Base-by-base conservation (phyloP, 2,797 vertebrate genomes). In the Pelodytes ibericus region DNA sequence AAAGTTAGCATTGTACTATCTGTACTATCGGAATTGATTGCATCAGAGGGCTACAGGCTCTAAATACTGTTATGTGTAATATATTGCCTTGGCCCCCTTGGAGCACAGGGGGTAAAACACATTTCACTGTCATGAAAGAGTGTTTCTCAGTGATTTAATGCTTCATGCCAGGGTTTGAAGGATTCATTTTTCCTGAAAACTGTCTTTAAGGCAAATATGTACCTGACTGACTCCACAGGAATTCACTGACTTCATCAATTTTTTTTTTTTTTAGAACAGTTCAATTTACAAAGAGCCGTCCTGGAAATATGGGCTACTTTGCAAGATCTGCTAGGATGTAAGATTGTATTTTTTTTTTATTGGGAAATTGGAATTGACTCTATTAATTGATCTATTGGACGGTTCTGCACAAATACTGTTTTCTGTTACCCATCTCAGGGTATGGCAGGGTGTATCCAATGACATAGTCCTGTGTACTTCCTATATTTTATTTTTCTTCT, bases 181-280 rank as follows among this genome's bases (percentile, higher is more conserved):
- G 64, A 75, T 75, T 75, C 53, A 27, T 60, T 71, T 67, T 59
- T 25, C 39, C 56, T 9, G n/a, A 31, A 24, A 74, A 61, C 27
- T 72, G 49, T 63, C 53, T 60, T 27, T 30, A 60, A 60, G 58
- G 27, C 58, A 30, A 29, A 18, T 29, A 31, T 75, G 56, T 53
- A 75, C 72, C 72, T 75, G 56, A 58, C 36, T 51, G 8, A 51
- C 61, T 24, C 49, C 2, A 25, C 18, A 25, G 24, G 33, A 44
- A 36, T 13, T 66, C 33, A 57, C 62, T 60, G 60, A 51, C 67
- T 60, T 68, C 58, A 57, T 75, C 63, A 75, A 67, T 60, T 75
- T 31, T 73, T 59, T 29, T 49, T 75, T 60, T 75, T 31, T 73
- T 59, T 29, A 60, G 64, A 58, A 75, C 72, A 68, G 62, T 56